A percentile compares a stretch with the other conserved stretches of the same genome.
These are phyloP conservation scores for Blastomussa wellsi DNA, from an alignment of 92 coral and sea anemone species.

Conservation along the genomic window DNA sequence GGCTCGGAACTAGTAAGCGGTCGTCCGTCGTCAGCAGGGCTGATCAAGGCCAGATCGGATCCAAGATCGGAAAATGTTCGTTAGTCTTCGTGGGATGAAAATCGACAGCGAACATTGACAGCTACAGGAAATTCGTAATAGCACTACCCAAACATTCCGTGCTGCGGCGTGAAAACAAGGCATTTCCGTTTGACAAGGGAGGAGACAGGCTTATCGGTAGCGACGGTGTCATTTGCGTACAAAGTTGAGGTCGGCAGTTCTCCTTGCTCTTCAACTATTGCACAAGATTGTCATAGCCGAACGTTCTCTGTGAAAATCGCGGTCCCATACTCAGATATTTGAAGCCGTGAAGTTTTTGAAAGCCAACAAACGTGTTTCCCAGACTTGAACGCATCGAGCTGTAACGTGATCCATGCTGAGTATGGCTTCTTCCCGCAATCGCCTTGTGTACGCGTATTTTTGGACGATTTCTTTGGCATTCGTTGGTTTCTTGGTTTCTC, in stretches of 20 bases:
- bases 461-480: background rate
- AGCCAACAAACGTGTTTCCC: background rate
- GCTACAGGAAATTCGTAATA: conserved; percentile 35
- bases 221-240: conserved; percentile 7
- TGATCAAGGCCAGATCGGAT: too few species aligned
- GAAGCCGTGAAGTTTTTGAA: background rate
- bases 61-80: background rate
- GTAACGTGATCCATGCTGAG: conserved; percentile 25
- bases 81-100: background rate
- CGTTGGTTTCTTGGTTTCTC: conserved; percentile 2
- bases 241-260: conserved; percentile 3
- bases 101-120: background rate
- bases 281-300: background rate
- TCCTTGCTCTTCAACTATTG: background rate
- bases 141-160: background rate
- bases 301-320: background rate
- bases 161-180: conserved; percentile 10
- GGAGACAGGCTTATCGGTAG: conserved; percentile 32
- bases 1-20: background rate
- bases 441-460: conserved; percentile 12
- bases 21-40: background rate
- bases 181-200: conserved; percentile 41
- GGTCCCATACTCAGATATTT: background rate
- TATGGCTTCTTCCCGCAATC: background rate
- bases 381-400: conserved; percentile 9